These are phyloP conservation scores for Perca schrenkii DNA, from an alignment of 2,113 vertebrate species.

Conservation along the genomic window DNA sequence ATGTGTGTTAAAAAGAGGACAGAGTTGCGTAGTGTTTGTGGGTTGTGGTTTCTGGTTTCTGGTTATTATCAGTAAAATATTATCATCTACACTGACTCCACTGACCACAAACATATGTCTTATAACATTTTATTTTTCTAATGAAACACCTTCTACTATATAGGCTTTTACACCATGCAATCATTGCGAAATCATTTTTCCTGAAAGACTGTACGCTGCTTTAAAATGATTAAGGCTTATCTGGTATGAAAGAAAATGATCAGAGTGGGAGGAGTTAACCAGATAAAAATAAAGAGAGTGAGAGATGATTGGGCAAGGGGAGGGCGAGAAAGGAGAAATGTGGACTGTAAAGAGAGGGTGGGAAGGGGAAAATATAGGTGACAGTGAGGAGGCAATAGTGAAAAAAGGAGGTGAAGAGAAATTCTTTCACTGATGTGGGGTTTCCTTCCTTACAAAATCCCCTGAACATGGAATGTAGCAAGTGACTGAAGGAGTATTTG, in stretches of 20 bases:
- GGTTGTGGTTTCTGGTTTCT: conserved; percentile 28
- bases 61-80: conserved; percentile 7
- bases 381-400: conserved; percentile 36
- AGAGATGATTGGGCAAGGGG: background rate
- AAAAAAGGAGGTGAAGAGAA: conserved; percentile 35
- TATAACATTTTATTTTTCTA: background rate
- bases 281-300: background rate
- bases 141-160: background rate
- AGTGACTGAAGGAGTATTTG: conserved; percentile 22
- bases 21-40: conserved; percentile 7
- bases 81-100: background rate
- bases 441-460: conserved; percentile 48
- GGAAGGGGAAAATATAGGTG: conserved; percentile 32
- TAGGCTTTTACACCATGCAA: conserved; percentile 1
- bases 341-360: conserved; percentile 9
- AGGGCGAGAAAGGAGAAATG: background rate
- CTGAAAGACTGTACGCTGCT: background rate
- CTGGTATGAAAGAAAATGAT: conserved; percentile 11
- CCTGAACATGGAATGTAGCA: conserved; percentile 53
- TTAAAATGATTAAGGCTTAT: conserved; percentile 31
- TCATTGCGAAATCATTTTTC: background rate
- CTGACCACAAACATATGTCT: background rate
- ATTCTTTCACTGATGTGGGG: conserved; percentile 34
- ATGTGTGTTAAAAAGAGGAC: conserved; percentile 2
- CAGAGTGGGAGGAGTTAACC: background rate